Evolutionary conservation across 2,888 invertebrate genomes (phyloP), one percentile per base, ranked within the genome.

Genomic region (Drosophila flavopinicola): DNA sequence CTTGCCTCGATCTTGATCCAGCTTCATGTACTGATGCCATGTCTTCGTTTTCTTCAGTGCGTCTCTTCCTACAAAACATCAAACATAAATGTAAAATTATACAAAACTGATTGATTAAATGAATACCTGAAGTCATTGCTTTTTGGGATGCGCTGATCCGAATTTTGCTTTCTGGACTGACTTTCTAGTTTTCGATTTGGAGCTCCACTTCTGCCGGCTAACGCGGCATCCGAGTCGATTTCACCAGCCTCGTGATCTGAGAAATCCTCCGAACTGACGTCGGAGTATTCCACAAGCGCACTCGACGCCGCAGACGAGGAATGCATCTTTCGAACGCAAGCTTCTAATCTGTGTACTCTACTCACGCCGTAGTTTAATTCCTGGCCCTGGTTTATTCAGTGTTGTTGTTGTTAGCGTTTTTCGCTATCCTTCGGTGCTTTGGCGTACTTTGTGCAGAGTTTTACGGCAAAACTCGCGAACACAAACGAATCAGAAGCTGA

Each of bases 241-340:
- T 97, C 97, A 57, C 97, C 97, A 37, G 96, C 96, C 92, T 97
- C 97, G 1, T 96, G 96, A 88, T 95, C 97, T 27, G 97, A 96
- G 64, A 97, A 93, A 88, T 96, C 97, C 91, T 97, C 97, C 10
- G 97, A 97, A 91, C 97, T 97, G 27, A 97, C 97, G 92, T 97
- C 97, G 11, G 97, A 97, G 91, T 97, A 97, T 91, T 97, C 97
- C 29, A 91, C 91, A 51, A 90, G 85, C 38, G 79, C 87, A 30
- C 61, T 74, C 20, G 85, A 71, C 39, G 68, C 66, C 32, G 85
- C 69, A 29, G 87, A 75, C 42, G 76, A 78, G 37, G 86, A 79
- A 74, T 87, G 88, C 82, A 78, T 86, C 54, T 66, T 82, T 39
- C 53, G 9, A 20, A 37, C 57, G 20, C 41, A 29, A 24, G 23